A percentile compares a stretch with the other conserved stretches of the same genome.
These are phyloP conservation scores for Chaetops frenatus DNA, from an alignment of 2,113 vertebrate genomes.

Conservation along the genomic window DNA sequence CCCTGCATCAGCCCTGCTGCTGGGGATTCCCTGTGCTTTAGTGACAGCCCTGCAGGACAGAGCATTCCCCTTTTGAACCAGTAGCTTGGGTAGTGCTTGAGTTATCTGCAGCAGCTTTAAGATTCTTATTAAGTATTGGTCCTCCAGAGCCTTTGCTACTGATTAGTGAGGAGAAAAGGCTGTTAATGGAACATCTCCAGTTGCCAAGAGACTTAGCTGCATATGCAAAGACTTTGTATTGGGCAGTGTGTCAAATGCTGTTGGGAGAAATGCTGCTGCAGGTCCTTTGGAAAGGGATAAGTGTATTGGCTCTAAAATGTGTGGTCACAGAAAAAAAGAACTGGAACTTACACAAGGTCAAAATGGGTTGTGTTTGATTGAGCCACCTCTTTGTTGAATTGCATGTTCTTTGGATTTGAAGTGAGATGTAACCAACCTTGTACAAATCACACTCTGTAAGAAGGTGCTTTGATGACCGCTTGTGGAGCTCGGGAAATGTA, in stretches of 20 bases:
- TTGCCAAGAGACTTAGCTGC: slow-evolving; percentile 6
- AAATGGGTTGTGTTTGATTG: background rate
- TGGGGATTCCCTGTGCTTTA: background rate
- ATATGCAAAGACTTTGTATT: background rate
- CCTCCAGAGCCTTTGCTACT: background rate
- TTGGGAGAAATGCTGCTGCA: background rate
- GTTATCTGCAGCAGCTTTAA: background rate
- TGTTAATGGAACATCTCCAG: background rate
- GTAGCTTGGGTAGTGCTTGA: background rate
- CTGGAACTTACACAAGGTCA: background rate
- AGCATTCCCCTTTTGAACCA: background rate
- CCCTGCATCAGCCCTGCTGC: background rate
- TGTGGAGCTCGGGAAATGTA: background rate
- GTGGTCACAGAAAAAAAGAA: background rate
- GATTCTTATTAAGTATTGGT: background rate
- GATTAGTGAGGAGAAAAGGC: slow-evolving; percentile 1
- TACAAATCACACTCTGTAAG: background rate
- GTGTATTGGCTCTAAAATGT: background rate
- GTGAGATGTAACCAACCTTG: background rate
- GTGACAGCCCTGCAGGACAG: background rate
- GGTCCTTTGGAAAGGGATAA: background rate
- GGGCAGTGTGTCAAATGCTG: background rate
- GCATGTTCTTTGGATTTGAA: background rate
- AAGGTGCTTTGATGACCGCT: background rate
- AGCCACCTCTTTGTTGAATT: background rate